Conservation (phyloP, 2,113 vertebrate species). For the Equus przewalskii region DNA sequence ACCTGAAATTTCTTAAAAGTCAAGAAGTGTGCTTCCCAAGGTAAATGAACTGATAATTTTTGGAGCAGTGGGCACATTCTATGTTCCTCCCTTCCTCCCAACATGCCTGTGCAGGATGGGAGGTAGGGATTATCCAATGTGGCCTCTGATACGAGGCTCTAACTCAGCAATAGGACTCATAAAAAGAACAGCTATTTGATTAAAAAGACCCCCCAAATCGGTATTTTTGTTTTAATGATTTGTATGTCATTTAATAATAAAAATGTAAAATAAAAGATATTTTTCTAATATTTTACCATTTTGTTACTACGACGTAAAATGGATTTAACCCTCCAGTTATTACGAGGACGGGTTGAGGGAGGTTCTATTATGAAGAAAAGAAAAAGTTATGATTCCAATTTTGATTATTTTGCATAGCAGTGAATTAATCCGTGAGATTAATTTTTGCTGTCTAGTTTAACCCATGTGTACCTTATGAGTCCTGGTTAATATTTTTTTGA, state of each 20-base stretch:
- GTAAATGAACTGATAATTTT: not conserved
- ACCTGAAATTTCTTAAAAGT: not conserved
- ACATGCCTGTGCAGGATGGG: not conserved
- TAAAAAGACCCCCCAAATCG: not conserved
- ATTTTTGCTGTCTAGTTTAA: not conserved
- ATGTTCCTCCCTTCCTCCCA: not conserved
- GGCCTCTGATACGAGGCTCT: not conserved
- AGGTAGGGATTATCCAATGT: not conserved
- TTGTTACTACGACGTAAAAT: constrained; percentile 4
- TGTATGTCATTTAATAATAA: not conserved
- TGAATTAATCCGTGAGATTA: not conserved
- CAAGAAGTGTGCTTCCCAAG: not conserved
- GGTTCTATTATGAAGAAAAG: not conserved
- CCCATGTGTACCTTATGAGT: not conserved
- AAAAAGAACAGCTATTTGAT: not conserved
- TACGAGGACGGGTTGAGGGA: not conserved
- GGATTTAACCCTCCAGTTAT: not conserved
- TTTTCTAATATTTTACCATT: constrained; percentile 17
- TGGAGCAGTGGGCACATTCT: not conserved
- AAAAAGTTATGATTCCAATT: not conserved
- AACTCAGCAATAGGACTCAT: not conserved
- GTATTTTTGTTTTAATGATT: not conserved
- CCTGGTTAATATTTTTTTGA: constrained; percentile 11
- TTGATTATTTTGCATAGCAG: constrained; percentile 16
- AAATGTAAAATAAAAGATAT: not conserved